Percentiles rank a stretch among this genome's conserved stretches.
These are phyloP conservation scores for Chironomus riparius DNA, from an alignment of 2,888 invertebrate species.

Conservation along the genomic window DNA sequence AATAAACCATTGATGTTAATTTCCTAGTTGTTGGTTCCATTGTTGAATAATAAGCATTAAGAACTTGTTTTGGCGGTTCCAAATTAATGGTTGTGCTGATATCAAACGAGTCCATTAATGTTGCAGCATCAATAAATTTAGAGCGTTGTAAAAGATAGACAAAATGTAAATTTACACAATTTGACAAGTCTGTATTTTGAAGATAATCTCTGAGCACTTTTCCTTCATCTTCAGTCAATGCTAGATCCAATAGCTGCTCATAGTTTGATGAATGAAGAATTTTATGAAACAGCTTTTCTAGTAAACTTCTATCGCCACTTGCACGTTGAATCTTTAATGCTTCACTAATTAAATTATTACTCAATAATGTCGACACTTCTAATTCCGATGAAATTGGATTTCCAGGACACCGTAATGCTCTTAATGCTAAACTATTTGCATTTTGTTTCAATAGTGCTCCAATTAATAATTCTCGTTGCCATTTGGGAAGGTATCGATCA, in stretches of 20 bases:
- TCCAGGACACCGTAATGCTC: conserved; percentile 35
- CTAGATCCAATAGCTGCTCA: conserved; percentile 36
- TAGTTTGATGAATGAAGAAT: conserved; percentile 35
- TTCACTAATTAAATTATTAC: conserved; percentile 38
- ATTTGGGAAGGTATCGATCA: conserved; percentile 33
- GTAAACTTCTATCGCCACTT: conserved; percentile 32
- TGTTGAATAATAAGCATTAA: conserved; percentile 38
- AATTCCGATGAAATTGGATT: conserved; percentile 34
- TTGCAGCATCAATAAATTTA: conserved; percentile 40
- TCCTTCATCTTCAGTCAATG: conserved; percentile 37
- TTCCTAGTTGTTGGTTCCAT: conserved; percentile 39
- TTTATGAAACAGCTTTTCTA: conserved; percentile 28
- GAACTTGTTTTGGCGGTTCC: conserved; percentile 35
- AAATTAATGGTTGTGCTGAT: conserved; percentile 28
- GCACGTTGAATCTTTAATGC: conserved; percentile 39
- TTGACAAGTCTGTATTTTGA: conserved; percentile 31
- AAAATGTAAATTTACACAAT: conserved; percentile 37
- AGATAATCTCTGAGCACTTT: conserved; percentile 36
- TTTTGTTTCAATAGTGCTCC: conserved; percentile 35
- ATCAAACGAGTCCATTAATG: conserved; percentile 36
- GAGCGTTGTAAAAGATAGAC: conserved; percentile 38
- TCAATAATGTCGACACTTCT: conserved; percentile 36
- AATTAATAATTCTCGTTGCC: conserved; percentile 39
- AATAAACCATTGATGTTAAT: conserved; percentile 33
- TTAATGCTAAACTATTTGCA: conserved; percentile 34